phyloP scores from a whole-genome alignment of 2,888 invertebrate genomes.

The Caenorhabditis auriculariae region DNA sequence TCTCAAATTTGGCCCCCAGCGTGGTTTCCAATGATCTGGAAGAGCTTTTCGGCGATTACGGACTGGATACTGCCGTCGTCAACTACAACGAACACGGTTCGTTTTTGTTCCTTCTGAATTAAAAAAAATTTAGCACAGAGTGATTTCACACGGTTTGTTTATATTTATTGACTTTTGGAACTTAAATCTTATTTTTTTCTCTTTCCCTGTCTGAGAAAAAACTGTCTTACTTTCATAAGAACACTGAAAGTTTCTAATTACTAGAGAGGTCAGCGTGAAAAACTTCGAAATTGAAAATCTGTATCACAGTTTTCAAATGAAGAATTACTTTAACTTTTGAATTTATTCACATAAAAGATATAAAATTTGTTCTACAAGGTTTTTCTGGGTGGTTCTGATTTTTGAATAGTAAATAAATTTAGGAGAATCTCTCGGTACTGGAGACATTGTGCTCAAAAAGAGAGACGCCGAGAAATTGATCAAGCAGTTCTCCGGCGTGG shows the following conservation, averaged over 20 bases:
- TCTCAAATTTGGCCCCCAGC: constrained; percentile 36
- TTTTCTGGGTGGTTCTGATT: no score
- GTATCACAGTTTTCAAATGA: neutral
- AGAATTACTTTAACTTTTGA: neutral
- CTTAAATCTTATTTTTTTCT: neutral
- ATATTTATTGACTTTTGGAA: no score
- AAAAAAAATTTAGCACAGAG: no score
- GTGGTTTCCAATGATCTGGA: constrained; percentile 40
- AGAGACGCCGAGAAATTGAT: constrained; percentile 35
- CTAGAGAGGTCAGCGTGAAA: no score
- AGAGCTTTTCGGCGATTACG: constrained; percentile 38
- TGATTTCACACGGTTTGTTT: no score
- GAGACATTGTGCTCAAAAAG: constrained; percentile 35
- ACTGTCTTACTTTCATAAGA: no score
- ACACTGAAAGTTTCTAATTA: no score
- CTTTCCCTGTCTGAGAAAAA: neutral
- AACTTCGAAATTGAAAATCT: neutral
- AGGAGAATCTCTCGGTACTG: constrained; percentile 44
- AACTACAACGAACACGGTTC: constrained; percentile 43
- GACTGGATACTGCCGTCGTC: constrained; percentile 30
- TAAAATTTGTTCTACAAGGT: neutral
- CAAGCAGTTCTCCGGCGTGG: constrained; percentile 28
- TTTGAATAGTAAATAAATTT: no score
- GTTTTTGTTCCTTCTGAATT: no score
- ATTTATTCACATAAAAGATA: no score